These are phyloP conservation scores for Drosophila ironensis DNA, from an alignment of 1,140 invertebrate species.

Conservation along the genomic window DNA sequence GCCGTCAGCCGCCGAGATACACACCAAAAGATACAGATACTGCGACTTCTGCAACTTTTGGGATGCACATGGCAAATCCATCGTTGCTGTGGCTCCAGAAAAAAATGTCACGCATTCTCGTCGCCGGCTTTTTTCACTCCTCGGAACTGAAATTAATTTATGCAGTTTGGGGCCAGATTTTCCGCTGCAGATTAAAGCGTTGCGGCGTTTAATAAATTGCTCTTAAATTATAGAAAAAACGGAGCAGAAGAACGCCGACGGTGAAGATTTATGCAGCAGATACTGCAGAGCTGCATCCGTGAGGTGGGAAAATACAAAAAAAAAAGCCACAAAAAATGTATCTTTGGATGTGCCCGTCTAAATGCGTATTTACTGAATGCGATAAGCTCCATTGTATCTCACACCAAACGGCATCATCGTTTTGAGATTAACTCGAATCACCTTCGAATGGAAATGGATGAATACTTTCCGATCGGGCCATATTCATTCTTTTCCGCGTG, in stretches of 20 bases:
- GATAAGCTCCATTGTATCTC: slow-evolving; percentile 38
- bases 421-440: slow-evolving; percentile 20
- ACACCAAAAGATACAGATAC: slow-evolving; percentile 8
- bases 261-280: slow-evolving; percentile 31
- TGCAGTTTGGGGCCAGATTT: slow-evolving; percentile 59
- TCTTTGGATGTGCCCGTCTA: not conserved
- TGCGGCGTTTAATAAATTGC: slow-evolving; percentile 74
- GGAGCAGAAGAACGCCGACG: not conserved
- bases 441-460: not conserved
- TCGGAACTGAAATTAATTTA: slow-evolving; percentile 65
- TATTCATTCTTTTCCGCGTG: slow-evolving; percentile 1
- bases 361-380: slow-evolving; percentile 28
- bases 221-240: slow-evolving; percentile 57
- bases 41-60: slow-evolving; percentile 12
- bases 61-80: slow-evolving; percentile 26
- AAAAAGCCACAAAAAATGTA: not conserved
- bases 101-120: slow-evolving; percentile 60
- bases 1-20: slow-evolving; percentile 47
- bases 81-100: slow-evolving; percentile 7
- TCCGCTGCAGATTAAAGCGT: slow-evolving; percentile 62
- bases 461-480: not conserved
- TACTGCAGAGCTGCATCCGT: not conserved
- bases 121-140: slow-evolving; percentile 6
- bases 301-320: slow-evolving; percentile 22
- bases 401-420: slow-evolving; percentile 25